Evolutionary conservation across 2,113 vertebrate genomes (phyloP).

Genomic region (Rhea americana): DNA sequence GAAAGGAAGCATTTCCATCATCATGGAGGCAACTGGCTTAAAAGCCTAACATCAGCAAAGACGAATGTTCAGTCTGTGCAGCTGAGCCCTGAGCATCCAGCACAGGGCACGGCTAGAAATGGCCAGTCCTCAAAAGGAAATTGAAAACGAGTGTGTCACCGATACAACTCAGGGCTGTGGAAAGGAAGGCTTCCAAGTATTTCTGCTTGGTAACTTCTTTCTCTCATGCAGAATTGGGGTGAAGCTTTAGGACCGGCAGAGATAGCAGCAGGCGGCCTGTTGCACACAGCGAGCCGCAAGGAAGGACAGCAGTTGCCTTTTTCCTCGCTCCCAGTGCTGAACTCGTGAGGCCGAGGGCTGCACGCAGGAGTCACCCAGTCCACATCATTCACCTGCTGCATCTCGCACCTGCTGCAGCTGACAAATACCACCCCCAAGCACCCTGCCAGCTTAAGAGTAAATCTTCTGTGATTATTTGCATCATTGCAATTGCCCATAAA

Average conservation of each 20-base stretch:
- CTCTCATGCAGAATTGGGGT: not conserved
- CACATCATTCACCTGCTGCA: not conserved
- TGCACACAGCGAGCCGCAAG: not conserved
- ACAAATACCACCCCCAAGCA: not conserved
- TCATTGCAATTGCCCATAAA: not conserved
- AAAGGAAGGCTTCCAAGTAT: not conserved
- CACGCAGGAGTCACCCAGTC: not conserved
- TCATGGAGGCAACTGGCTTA: not conserved
- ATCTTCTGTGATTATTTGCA: not conserved
- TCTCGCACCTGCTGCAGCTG: not conserved
- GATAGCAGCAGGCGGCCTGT: not conserved
- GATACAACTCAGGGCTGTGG: not conserved
- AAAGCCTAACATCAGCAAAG: not conserved
- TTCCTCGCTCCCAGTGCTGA: rapidly evolving
- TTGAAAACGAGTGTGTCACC: not conserved
- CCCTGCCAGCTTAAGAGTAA: not conserved
- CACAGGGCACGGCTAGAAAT: not conserved
- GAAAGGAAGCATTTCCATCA: not conserved
- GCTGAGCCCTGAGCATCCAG: not conserved
- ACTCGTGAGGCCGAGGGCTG: not conserved
- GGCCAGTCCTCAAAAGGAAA: not conserved
- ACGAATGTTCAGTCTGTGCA: not conserved
- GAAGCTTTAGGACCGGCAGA: not conserved
- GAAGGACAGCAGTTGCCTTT: not conserved
- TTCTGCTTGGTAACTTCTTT: not conserved